A percentile compares a stretch with the other conserved stretches of the same genome.
These are phyloP conservation scores for Lymantria dispar DNA, from an alignment of 2,888 invertebrate species.

Conservation along the genomic window DNA sequence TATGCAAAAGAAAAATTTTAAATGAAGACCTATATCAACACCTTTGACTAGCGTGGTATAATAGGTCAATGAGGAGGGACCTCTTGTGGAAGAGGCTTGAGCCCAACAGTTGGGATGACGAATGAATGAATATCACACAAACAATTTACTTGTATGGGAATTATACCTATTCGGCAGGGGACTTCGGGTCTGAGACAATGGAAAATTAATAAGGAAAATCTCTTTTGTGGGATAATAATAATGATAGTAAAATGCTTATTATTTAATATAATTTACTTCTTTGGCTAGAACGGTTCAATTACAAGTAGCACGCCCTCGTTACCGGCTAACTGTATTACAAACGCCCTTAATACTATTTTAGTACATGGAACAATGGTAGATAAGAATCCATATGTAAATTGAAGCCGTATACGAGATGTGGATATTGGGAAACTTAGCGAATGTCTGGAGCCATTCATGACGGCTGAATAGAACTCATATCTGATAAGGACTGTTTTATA, in stretches of 20 bases:
- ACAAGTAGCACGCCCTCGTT: conserved; percentile 1
- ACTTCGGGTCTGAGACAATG: too few species aligned
- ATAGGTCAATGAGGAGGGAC: too few species aligned
- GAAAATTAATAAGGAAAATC: too few species aligned
- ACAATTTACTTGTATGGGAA: too few species aligned
- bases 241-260: neutral
- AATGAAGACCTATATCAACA: too few species aligned
- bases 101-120: too few species aligned
- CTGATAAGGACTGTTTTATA: conserved; percentile 4
- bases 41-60: too few species aligned
- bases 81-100: too few species aligned
- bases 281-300: neutral
- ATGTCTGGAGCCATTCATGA: conserved; percentile 24
- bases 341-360: conserved; percentile 23
- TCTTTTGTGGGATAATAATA: neutral
- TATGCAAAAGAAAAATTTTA: too few species aligned
- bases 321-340: conserved; percentile 9
- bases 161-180: too few species aligned
- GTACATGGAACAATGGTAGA: conserved; percentile 43
- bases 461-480: conserved; percentile 6
- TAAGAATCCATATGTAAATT: conserved; percentile 49
- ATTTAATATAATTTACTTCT: neutral
- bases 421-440: conserved; percentile 33
- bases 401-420: conserved; percentile 27
- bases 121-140: too few species aligned